Evolutionary conservation across 2,797 vertebrate genomes (phyloP).

Genomic region (Sebastiscus albofasciatus): DNA sequence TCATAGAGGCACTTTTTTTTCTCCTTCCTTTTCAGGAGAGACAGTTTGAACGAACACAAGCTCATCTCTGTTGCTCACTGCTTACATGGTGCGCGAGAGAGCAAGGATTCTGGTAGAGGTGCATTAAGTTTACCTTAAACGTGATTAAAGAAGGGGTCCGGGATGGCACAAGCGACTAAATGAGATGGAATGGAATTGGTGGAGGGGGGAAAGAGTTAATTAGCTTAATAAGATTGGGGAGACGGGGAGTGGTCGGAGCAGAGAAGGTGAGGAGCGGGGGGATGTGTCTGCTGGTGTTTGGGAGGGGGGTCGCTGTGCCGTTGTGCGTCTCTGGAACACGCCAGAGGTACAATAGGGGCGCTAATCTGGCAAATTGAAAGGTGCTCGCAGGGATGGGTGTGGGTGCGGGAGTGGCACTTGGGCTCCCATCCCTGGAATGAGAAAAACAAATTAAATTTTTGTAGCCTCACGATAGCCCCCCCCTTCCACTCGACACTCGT

Average conservation of each 20-base stretch:
- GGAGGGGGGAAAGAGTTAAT: conserved; percentile 73
- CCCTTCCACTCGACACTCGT: conserved; percentile 27
- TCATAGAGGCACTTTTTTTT: conserved; percentile 21
- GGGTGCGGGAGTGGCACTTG: conserved; percentile 55
- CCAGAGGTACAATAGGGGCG: conserved; percentile 69
- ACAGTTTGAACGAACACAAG: conserved; percentile 44
- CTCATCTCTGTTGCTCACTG: conserved; percentile 34
- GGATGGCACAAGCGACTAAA: conserved; percentile 47
- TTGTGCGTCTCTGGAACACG: conserved; percentile 61
- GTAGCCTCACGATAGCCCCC: conserved; percentile 49
- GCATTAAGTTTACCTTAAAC: conserved; percentile 65
- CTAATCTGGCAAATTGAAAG: conserved; percentile 85
- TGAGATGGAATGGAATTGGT: conserved; percentile 70
- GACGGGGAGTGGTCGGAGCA: conserved; percentile 59
- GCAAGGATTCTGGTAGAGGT: conserved; percentile 20
- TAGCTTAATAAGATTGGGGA: conserved; percentile 80
- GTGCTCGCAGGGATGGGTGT: conserved; percentile 65
- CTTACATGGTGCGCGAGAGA: conserved; percentile 38
- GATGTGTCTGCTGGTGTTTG: conserved; percentile 29
- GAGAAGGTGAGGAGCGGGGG: conserved; percentile 37
- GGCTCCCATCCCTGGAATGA: conserved; percentile 74
- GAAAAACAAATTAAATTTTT: conserved; percentile 80
- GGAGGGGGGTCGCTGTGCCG: conserved; percentile 27
- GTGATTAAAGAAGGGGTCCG: conserved; percentile 63
- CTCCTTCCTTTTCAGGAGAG: conserved; percentile 27